Evolutionary conservation across 64 coral and sea anemone species (phyloP).

Genomic region (Dendrophyllia cribrosa): DNA sequence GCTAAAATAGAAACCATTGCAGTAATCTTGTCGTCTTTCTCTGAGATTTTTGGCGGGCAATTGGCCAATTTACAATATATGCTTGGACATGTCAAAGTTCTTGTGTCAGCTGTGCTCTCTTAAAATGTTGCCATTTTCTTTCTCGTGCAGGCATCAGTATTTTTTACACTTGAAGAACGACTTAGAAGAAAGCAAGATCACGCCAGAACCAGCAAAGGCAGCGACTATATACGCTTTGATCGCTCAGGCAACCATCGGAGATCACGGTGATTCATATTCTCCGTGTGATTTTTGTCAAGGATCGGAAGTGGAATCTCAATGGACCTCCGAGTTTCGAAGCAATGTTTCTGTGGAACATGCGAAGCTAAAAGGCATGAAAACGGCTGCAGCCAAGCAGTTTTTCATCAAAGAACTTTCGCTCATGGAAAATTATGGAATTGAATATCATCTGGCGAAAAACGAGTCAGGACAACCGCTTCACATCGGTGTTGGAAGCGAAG

Average conservation of each 20-base stretch:
- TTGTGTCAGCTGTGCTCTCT: slow-evolving; percentile 5
- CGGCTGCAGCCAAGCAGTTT: slow-evolving; percentile 80
- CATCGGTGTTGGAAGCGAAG: slow-evolving; percentile 93
- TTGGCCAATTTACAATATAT: not conserved
- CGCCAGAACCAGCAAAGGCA: slow-evolving; percentile 56
- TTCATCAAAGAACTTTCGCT: slow-evolving; percentile 87
- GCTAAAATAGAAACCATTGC: not conserved
- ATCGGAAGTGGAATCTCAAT: slow-evolving; percentile 27
- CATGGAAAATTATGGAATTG: slow-evolving; percentile 93
- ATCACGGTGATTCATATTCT: slow-evolving; percentile 57
- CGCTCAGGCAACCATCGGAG: slow-evolving; percentile 76
- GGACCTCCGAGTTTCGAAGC: slow-evolving; percentile 62
- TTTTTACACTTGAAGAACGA: slow-evolving; percentile 87
- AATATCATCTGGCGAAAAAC: slow-evolving; percentile 87
- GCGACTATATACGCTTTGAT: slow-evolving; percentile 71
- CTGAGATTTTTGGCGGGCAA: not conserved
- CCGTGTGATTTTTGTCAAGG: slow-evolving; percentile 42
- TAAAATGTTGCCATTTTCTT: slow-evolving; percentile 25
- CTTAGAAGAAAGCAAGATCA: slow-evolving; percentile 69
- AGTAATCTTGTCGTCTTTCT: too few relatives aligned
- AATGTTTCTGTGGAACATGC: slow-evolving; percentile 77
- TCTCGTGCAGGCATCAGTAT: slow-evolving; percentile 82
- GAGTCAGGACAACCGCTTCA: slow-evolving; percentile 45
- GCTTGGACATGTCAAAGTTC: not conserved
- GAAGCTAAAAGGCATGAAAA: slow-evolving; percentile 75